Percentiles rank a stretch among this genome's conserved stretches.
Conservation (phyloP, 2,113 vertebrate species). For the Macroglossus sobrinus region DNA sequence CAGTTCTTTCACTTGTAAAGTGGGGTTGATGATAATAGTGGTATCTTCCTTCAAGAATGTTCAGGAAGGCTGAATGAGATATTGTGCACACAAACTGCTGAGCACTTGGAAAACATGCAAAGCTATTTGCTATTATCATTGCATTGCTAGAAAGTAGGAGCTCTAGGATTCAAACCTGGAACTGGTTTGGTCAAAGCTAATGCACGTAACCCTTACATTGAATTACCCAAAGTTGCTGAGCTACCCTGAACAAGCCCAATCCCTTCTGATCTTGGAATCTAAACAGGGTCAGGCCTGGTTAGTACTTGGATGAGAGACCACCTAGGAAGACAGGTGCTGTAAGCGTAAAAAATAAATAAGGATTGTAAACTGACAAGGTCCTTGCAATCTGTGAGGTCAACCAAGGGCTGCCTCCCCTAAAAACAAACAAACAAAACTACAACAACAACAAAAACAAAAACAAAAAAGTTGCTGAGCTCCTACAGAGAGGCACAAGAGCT, state of each 20-base stretch:
- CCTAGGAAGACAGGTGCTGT: too few relatives aligned
- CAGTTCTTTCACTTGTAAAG: neutral
- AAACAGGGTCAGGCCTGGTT: too few relatives aligned
- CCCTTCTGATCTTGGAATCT: too few relatives aligned
- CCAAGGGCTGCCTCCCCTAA: too few relatives aligned
- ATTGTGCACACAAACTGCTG: neutral
- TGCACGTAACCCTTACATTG: neutral
- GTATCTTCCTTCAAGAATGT: neutral
- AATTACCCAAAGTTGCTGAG: neutral
- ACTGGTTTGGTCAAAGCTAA: neutral
- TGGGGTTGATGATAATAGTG: neutral
- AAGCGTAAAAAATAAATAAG: too few relatives aligned
- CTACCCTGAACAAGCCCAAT: too few relatives aligned
- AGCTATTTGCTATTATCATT: neutral
- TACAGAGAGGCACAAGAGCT: neutral
- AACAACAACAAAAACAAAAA: too few relatives aligned
- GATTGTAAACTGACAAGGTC: too few relatives aligned
- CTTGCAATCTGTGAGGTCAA: too few relatives aligned
- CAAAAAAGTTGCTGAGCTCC: neutral
- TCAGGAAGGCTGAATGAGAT: neutral
- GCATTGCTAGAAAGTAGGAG: neutral
- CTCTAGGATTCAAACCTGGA: neutral
- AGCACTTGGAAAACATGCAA: neutral
- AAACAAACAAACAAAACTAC: too few relatives aligned
- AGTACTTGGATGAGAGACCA: too few relatives aligned